phyloP scores from a whole-genome alignment of 2,888 invertebrate species.

The Drosophila fungiperda region DNA sequence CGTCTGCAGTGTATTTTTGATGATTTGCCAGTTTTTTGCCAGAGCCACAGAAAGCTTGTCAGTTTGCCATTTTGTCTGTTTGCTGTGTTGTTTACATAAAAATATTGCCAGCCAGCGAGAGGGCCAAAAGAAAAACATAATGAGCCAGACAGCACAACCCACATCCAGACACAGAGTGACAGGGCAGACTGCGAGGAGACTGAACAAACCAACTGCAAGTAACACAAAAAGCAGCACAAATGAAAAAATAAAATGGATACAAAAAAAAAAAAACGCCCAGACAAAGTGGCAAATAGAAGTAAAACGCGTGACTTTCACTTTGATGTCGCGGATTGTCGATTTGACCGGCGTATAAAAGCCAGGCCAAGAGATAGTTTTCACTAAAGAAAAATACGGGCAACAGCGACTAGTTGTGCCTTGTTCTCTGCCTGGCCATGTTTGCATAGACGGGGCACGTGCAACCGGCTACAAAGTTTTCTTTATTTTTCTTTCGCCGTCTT shows the following conservation, averaged over 20 bases:
- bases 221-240: conserved; percentile 4
- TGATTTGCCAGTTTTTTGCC: conserved; percentile 62
- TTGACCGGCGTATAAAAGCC: conserved; percentile 52
- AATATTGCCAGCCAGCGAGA: conserved; percentile 60
- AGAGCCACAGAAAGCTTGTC: conserved; percentile 23
- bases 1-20: conserved; percentile 41
- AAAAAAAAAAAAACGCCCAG: conserved; percentile 51
- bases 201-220: conserved; percentile 27
- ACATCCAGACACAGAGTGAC: conserved; percentile 43
- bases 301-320: conserved; percentile 81
- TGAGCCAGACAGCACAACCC: conserved; percentile 63
- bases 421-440: conserved; percentile 46
- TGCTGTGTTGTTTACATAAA: conserved; percentile 71
- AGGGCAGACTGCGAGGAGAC: conserved; percentile 49
- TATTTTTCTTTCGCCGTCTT: conserved; percentile 19
- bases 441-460: conserved; percentile 68
- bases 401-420: conserved; percentile 2
- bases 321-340: conserved; percentile 63
- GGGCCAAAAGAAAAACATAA: conserved; percentile 59
- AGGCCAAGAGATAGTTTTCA: conserved; percentile 29
- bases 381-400: conserved; percentile 36
- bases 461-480: conserved; percentile 9
- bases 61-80: conserved; percentile 44
- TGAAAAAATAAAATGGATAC: conserved; percentile 1
- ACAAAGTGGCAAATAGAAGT: conserved; percentile 77